Evolutionary conservation across 2,113 vertebrate genomes (phyloP), one percentile per base, ranked within the genome.

Genomic region (Ahaetulla prasina): DNA sequence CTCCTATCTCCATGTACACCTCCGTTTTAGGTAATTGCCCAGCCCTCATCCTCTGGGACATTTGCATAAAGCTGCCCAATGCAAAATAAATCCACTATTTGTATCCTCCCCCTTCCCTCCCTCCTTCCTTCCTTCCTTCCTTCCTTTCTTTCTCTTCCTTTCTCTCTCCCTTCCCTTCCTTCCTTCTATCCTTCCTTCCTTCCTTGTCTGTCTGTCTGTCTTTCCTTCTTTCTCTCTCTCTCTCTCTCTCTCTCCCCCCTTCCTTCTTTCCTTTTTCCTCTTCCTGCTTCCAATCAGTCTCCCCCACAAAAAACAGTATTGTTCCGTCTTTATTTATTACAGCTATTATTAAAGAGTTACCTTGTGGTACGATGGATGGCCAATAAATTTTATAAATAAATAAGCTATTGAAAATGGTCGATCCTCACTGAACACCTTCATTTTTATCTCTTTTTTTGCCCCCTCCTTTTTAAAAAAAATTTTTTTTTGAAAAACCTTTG

Each of bases 1-100:
- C 93, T 0, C 92, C 96, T 0, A 52, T 87, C 50, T 94, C n/a
- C 60, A 95, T 95, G 12, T 84, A 94, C 93, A 92, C 95, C 22
- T 30, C 94, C 12, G 12, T 47, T 3, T 60, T 96, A 18, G 97
- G 98, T 98, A 94, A 95, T 94, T 94, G 49, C 53, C n/a, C n/a
- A 57, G 60, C 43, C 4, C 22, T 30, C 5, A 20, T n/a, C 57
- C 30, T 4, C 11, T 30, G 8, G 18, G 2, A 14, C 3, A 4
- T 25, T 8, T 25, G 23, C 25, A 16, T 30, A 7, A 50, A 87
- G 43, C 3, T 23, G 52, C n/a, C 35, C 47, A n/a, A 8, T 47
- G 18, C 4, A 49, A 57, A 49, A 57, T 4, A 9, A 74, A 49
- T 14, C 9, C 50, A 23, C 47, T 63, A 43, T 50, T 90, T 35